These are phyloP conservation scores for Catocala nupta DNA, from an alignment of 2,888 invertebrate species.

Conservation along the genomic window DNA sequence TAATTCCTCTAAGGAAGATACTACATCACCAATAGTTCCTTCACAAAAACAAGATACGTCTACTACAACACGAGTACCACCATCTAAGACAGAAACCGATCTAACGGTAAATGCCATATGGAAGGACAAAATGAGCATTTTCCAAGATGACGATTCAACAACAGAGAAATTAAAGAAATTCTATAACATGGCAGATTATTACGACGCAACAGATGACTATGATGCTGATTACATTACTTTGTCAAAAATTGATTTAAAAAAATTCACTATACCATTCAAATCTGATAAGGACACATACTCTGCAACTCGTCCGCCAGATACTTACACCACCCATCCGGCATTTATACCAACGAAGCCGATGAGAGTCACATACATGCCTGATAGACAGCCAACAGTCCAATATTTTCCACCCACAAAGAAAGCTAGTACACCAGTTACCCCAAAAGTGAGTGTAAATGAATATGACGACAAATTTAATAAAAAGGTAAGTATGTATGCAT, in stretches of 20 bases:
- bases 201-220: constrained; percentile 73
- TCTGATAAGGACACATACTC: constrained; percentile 9
- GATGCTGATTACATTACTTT: constrained; percentile 71
- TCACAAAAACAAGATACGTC: constrained; percentile 6
- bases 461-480: constrained; percentile 62
- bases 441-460: constrained; percentile 57
- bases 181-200: constrained; percentile 68
- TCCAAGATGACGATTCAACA: constrained; percentile 42
- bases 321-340: constrained; percentile 43
- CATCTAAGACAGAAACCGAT: constrained; percentile 27
- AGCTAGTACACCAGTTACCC: constrained; percentile 62
- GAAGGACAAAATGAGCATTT: constrained; percentile 24
- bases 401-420: constrained; percentile 77
- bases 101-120: constrained; percentile 29
- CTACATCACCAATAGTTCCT: constrained; percentile 28
- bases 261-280: constrained; percentile 54
- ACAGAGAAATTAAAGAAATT: constrained; percentile 61
- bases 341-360: constrained; percentile 45
- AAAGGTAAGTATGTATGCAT: constrained; percentile 61
- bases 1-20: constrained; percentile 39
- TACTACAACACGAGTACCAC: constrained; percentile 17
- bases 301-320: constrained; percentile 10
- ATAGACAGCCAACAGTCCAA: constrained; percentile 74
- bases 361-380: constrained; percentile 51
- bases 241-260: constrained; percentile 75